Conservation (phyloP, 2,113 vertebrate genomes). For the Lampris megalopsis region DNA sequence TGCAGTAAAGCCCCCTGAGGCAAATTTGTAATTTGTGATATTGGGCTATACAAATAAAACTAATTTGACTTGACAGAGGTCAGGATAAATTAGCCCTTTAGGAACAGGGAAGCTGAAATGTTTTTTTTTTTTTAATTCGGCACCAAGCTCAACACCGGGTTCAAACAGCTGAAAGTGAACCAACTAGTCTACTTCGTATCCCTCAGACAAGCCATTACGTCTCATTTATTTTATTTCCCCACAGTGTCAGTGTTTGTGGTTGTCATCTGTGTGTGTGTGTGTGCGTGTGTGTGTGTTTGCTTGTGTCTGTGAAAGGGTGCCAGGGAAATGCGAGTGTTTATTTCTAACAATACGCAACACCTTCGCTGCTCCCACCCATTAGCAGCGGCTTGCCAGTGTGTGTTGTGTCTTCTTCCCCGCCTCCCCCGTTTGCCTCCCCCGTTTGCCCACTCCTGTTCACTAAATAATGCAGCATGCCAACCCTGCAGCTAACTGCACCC, state of each 20-base stretch:
- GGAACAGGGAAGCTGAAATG: background rate
- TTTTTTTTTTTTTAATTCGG: background rate
- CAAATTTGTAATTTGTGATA: too few species aligned
- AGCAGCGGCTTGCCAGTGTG: background rate
- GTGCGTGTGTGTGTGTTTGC: background rate
- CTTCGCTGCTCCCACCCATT: background rate
- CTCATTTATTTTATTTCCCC: too few species aligned
- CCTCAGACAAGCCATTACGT: background rate
- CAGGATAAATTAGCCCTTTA: background rate
- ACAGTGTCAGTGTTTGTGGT: too few species aligned
- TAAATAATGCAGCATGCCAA: constrained; percentile 75
- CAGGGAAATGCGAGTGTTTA: background rate
- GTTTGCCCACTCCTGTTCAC: constrained; percentile 53
- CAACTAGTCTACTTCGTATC: background rate
- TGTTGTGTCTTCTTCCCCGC: constrained; percentile 8
- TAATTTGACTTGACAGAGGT: constrained; percentile 1
- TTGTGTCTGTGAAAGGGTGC: background rate
- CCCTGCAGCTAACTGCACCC: constrained; percentile 50
- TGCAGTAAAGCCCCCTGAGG: too few species aligned
- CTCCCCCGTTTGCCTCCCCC: constrained; percentile 21
- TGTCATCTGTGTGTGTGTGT: background rate
- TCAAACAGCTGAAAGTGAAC: background rate
- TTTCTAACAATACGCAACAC: constrained; percentile 14
- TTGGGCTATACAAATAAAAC: too few species aligned
- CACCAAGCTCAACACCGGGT: background rate